Conservation (phyloP, 2,888 invertebrate species). For the Norana najaformis region DNA sequence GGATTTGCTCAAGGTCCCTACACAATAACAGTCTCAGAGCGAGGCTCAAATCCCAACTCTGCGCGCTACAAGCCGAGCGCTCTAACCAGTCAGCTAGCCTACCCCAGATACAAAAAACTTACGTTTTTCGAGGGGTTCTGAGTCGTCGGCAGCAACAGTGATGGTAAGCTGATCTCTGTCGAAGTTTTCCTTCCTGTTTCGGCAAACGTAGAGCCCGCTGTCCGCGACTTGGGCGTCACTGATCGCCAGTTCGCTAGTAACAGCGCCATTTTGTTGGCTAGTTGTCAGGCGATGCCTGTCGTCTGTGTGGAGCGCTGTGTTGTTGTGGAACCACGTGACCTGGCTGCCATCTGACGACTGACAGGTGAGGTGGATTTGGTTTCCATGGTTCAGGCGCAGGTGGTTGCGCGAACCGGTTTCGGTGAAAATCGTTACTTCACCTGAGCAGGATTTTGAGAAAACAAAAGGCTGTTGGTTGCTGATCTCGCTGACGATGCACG, state of each 20-base stretch:
- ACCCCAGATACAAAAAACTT: no score
- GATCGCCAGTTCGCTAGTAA: not conserved
- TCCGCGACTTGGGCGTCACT: not conserved
- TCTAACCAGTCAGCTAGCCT: no score
- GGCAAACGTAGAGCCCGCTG: not conserved
- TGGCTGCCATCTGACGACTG: not conserved
- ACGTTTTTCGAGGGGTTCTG: not conserved
- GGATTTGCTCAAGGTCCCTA: no score
- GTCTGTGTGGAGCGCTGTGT: not conserved
- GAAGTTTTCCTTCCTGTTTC: not conserved
- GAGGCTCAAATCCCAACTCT: no score
- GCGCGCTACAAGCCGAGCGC: no score
- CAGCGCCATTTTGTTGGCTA: not conserved
- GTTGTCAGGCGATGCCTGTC: not conserved
- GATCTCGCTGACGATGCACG: no score
- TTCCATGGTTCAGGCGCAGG: not conserved
- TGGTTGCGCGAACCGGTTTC: not conserved
- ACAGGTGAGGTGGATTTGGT: not conserved
- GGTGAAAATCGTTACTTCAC: conserved; percentile 24
- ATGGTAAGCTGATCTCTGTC: not conserved
- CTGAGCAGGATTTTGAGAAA: not conserved
- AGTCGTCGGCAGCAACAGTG: not conserved
- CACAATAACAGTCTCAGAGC: no score
- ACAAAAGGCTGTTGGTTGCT: no score
- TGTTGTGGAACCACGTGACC: conserved; percentile 1